Base-by-base conservation (phyloP, 1,140 invertebrate genomes). In the Papilio dardanus region DNA sequence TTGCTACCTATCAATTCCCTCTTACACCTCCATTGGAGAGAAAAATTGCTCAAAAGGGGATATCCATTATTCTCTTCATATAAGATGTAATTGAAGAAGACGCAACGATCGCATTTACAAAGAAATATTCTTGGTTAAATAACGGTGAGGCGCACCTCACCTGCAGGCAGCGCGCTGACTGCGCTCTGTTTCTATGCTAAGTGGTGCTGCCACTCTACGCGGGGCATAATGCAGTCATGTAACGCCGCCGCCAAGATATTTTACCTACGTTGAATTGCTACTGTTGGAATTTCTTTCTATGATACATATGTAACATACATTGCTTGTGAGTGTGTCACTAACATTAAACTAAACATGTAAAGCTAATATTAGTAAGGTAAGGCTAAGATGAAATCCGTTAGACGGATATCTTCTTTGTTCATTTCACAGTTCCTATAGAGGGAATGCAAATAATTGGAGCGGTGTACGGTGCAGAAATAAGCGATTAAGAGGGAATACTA, bases 1-100 rank as follows among this genome's bases (percentile, higher is more conserved):
- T 78, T 75, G 79, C 62, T 46, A 33, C 69, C 79, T 78, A 80
- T 80, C 79, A 76, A 80, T 80, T 74, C 79, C 67, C 71, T 76
- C 76, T 80, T 78, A 74, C 69, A 77, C 74, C 71, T 76, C 68
- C 71, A 76, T 78, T 76, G 67, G 46, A 50, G 71, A 77, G 74
- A 76, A 77, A 77, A 80, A 77, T 80, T 50, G 74, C 46, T 62
- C 50, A 37, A 7, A 58, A 73, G 7, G 16, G 46, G 46, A 73
- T 73, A 58, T 50, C n/a, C 28, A 73, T 71, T 71, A 71, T 30
- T 58, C 30, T 31, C 33, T 21, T 69, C 67, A 24, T 37, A 40
- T 40, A 42, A 69, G 35, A 69, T 21, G n/a, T 24, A 16, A 21
- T 40, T 21, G 24, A 42, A 31, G n/a, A 3, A 37, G 4, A 21